Percentiles rank a stretch among this genome's conserved stretches.
These are phyloP conservation scores for Atlantisia rogersi DNA, from an alignment of 2,113 vertebrate genomes.

Conservation along the genomic window DNA sequence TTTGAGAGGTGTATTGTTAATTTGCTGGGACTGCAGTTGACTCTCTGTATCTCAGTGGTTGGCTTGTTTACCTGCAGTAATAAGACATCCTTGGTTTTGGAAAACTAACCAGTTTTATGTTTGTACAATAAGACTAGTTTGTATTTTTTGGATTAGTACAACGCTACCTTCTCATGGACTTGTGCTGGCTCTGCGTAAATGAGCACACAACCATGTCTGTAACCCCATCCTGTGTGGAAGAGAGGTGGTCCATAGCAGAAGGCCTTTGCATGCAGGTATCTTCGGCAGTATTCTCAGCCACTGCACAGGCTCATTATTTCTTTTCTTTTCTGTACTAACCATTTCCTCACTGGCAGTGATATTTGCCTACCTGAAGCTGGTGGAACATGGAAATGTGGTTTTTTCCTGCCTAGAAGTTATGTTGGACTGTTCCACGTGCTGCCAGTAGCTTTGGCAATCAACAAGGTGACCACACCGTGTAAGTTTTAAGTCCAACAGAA, in stretches of 20 bases:
- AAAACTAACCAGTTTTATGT: neutral
- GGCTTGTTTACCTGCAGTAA: conserved; percentile 7
- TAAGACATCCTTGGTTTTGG: neutral
- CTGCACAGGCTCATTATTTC: neutral
- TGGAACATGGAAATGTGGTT: neutral
- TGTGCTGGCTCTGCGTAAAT: neutral
- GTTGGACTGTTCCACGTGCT: neutral
- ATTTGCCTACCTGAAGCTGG: neutral
- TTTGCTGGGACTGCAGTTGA: neutral
- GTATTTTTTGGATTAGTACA: neutral
- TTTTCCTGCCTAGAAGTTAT: neutral
- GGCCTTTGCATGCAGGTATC: neutral
- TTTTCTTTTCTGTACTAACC: neutral
- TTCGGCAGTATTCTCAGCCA: neutral
- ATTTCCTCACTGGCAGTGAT: neutral
- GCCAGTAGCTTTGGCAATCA: neutral
- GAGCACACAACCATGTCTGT: neutral
- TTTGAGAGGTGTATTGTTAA: neutral
- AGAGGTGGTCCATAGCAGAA: neutral
- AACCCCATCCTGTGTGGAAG: neutral
- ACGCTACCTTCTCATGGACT: neutral
- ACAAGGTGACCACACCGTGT: neutral
- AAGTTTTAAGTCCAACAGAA: neutral
- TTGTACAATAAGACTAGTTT: neutral
- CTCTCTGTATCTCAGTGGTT: neutral